phyloP scores from a whole-genome alignment of 2,113 vertebrate genomes.

The Axis porcinus region DNA sequence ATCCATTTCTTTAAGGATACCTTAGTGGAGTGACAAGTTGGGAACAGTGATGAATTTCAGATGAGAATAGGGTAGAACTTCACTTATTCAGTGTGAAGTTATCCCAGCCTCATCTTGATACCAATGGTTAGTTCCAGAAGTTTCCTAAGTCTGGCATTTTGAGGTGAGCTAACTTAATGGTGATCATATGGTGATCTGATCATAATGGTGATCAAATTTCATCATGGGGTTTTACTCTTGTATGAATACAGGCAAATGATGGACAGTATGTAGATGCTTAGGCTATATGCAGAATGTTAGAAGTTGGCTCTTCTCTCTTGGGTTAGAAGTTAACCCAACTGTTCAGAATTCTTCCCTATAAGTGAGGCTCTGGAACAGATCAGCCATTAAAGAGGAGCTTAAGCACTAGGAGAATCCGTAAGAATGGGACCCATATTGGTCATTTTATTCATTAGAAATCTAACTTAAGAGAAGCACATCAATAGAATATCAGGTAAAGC shows the following conservation, averaged over 20 bases:
- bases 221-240: not conserved
- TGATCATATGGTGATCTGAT: not conserved
- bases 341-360: not conserved
- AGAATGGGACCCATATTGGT: slow-evolving; percentile 18
- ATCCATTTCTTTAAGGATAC: not conserved
- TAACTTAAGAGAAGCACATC: slow-evolving; percentile 37
- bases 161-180: not conserved
- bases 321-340: not conserved
- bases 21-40: not conserved
- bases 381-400: not conserved
- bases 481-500: slow-evolving; percentile 44
- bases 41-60: not conserved
- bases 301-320: not conserved
- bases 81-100: not conserved
- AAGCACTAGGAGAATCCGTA: not conserved
- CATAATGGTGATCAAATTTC: not conserved
- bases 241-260: not conserved
- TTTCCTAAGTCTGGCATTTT: not conserved
- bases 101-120: not conserved
- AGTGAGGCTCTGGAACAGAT: not conserved
- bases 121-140: not conserved
- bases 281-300: not conserved
- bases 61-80: not conserved
- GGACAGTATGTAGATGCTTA: not conserved
- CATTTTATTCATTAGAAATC: slow-evolving; percentile 40